Evolutionary conservation across 2,888 invertebrate genomes (phyloP), one percentile per base, ranked within the genome.

Genomic region (Xestobium rufovillosum): DNA sequence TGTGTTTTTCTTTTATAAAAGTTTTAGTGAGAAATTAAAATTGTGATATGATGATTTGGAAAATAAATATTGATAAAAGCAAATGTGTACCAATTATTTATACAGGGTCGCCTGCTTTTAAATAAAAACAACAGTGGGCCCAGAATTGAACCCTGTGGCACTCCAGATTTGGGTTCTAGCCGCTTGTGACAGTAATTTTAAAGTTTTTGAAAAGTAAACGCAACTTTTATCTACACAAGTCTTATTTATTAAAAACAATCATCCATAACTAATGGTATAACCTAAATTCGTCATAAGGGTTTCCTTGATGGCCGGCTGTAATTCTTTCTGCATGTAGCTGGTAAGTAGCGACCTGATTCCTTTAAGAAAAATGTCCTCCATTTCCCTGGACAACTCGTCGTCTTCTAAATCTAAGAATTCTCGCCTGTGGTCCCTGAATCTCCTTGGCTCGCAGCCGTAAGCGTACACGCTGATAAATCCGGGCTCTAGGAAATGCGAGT

Each of bases 201-300:
- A n/a, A n/a, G n/a, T n/a, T n/a, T n/a, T n/a, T n/a, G 14, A 10
- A 34, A 12, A 26, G 10, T 15, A n/a, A 33, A 13, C 23, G 14
- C 2, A 16, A 14, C 8, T 8, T 9, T 14, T 10, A n/a, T n/a
- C n/a, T n/a, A n/a, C n/a, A n/a, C n/a, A n/a, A n/a, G n/a, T n/a
- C n/a, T 13, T 25, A 14, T 36, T 14, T 16, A 9, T 35, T 45
- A 30, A 38, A 37, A 41, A 43, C 31, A 44, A n/a, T 63, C 70
- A 80, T 42, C 88, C 88, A 59, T 88, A 88, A 38, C 87, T 87
- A 52, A 88, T 75, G 26, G 85, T 86, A 60, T 87, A 88, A 3
- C 88, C 88, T 80, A 88, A 82, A 58, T 86, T 85, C 44, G 83
- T 73, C 87, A 88, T 86, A 16, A 88, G 67, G 1, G 87, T 86